Evolutionary conservation across 53 echinoderm and acorn worm genomes (phyloP), one percentile per base, ranked within the genome.

Genomic region (Patiria pectinifera): DNA sequence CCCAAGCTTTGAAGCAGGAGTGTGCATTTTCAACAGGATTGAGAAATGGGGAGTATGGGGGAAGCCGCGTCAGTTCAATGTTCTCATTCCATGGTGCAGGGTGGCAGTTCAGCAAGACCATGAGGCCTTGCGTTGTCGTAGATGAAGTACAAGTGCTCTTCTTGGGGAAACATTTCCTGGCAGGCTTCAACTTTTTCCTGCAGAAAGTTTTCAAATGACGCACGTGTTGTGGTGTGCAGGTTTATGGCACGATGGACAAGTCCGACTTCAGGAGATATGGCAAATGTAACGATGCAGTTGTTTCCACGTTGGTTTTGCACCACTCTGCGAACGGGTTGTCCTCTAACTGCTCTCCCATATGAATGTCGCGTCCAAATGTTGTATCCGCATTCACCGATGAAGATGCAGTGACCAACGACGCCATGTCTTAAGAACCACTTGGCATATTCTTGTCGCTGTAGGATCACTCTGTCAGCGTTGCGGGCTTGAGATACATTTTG

Each of bases 1-100:
- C 86, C 5, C 21, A 80, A 46, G 92, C 92, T 21, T 92, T 92
- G 86, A 92, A 92, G 13, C 86, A 48, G 3, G 86, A 92, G 46
- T 92, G 92, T 4, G 80, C 92, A 79, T 78, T 86, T 66, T 80
- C 92, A 0, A 78, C 62, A 2, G 66, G 45, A 35, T 35, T 35
- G 35, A 35, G 35, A 35, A 35, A 35, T 0, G 35, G 35, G 35
- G 35, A 35, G 35, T 78, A 59, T 6, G 83, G 91, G 18, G 83
- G 91, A n/a, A 83, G 61, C 44, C 46, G 69, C 83, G 16, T 91
- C 48, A 83, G 45, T 14, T 48, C 35, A 49, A 71, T 48, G 26
- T 61, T 62, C 18, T 6, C 10, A 4, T 13, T 24, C 49, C 23
- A 0, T 66, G 24, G 10, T 35, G 35, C 35, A 35, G 35, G 35